Evolutionary conservation across 2,797 vertebrate genomes (phyloP).

Genomic region (Gallinago nigripennis): DNA sequence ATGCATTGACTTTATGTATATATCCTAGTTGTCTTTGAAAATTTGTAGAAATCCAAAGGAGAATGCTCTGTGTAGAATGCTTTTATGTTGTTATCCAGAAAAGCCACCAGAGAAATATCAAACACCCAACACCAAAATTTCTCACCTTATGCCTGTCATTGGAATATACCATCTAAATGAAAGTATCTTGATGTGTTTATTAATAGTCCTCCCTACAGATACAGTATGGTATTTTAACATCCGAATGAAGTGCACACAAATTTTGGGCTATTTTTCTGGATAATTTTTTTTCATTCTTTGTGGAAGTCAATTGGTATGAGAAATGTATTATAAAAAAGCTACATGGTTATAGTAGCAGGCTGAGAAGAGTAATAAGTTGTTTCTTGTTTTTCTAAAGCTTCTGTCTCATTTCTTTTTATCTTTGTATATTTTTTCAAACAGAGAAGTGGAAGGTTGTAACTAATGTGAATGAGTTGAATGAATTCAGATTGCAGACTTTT

Average conservation of each 20-base stretch:
- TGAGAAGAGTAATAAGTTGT: background rate
- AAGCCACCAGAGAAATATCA: background rate
- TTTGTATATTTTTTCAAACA: background rate
- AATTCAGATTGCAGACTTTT: background rate
- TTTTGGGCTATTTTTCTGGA: background rate
- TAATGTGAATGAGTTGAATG: background rate
- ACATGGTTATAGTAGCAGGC: background rate
- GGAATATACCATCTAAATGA: background rate
- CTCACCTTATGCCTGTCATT: background rate
- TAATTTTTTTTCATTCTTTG: background rate
- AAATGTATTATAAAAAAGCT: background rate
- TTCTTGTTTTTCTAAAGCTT: background rate
- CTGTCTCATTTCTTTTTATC: background rate
- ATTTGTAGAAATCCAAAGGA: background rate
- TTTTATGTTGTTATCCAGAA: background rate
- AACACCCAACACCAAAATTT: background rate
- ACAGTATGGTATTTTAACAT: background rate
- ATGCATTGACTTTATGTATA: background rate
- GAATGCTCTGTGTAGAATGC: background rate
- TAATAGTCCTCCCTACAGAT: background rate
- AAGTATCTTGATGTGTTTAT: background rate
- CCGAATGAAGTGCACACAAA: background rate
- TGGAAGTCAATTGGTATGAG: background rate
- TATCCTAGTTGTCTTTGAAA: background rate
- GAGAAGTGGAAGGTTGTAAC: background rate